Conservation (phyloP, 2,113 vertebrate genomes). For the Todiramphus chloris region DNA sequence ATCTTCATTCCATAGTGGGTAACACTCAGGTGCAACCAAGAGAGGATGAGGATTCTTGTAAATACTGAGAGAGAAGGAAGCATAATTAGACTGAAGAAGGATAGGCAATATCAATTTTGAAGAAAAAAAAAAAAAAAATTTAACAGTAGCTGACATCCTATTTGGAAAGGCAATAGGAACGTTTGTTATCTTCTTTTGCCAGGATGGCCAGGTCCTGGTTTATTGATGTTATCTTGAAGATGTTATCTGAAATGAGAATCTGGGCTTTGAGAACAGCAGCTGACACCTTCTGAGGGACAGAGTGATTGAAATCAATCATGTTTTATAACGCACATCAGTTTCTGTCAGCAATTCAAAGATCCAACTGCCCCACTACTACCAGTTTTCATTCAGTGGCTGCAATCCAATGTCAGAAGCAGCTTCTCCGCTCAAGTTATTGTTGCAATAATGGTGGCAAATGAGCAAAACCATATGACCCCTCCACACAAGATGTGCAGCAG, state of each 20-base stretch:
- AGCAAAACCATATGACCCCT: background rate
- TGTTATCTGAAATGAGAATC: constrained; percentile 44
- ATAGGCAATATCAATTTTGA: background rate
- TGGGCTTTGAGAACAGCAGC: background rate
- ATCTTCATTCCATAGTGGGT: background rate
- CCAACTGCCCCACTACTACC: background rate
- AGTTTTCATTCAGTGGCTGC: background rate
- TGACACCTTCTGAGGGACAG: background rate
- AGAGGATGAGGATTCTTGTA: background rate
- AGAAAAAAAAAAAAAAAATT: constrained; percentile 24
- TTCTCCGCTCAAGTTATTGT: background rate
- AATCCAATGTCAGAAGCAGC: background rate
- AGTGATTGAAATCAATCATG: constrained; percentile 21
- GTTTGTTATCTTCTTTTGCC: constrained; percentile 43
- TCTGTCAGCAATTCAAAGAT: background rate
- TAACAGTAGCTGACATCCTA: background rate
- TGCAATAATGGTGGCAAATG: background rate
- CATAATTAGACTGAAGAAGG: background rate
- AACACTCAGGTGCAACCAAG: background rate
- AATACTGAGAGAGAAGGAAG: background rate
- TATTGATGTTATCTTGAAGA: constrained; percentile 50
- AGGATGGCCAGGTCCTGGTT: background rate
- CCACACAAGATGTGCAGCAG: background rate
- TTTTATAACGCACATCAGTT: constrained; percentile 4
- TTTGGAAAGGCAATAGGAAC: constrained; percentile 3